A percentile compares a stretch with the other conserved stretches of the same genome.
phyloP scores from a whole-genome alignment of 2,888 invertebrate species.

The Brenthis daphne region DNA sequence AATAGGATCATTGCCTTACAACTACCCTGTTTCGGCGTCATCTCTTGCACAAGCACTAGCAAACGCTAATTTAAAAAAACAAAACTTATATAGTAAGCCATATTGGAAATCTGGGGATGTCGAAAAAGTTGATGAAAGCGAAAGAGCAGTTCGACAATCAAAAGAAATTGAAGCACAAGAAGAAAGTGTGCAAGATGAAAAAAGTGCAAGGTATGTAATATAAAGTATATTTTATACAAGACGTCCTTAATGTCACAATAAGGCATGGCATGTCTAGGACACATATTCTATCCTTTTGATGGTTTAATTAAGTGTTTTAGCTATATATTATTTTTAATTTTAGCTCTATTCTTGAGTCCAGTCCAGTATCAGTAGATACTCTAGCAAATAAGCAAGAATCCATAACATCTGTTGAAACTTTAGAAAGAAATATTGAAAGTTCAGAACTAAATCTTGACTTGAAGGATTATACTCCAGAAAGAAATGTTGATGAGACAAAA shows the following conservation, averaged over 20 bases:
- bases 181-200: too few relatives aligned
- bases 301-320: too few relatives aligned
- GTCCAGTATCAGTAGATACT: background rate
- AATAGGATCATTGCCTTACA: background rate
- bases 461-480: too few relatives aligned
- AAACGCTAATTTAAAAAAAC: conserved; percentile 4
- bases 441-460: too few relatives aligned
- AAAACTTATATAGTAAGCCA: conserved; percentile 2
- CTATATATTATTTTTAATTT: background rate
- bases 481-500: background rate
- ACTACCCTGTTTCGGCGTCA: background rate
- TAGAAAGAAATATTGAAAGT: background rate
- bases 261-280: too few relatives aligned
- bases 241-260: too few relatives aligned
- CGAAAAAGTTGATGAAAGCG: background rate
- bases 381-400: background rate
- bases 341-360: background rate
- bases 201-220: too few relatives aligned
- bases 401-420: conserved; percentile 1
- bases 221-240: too few relatives aligned
- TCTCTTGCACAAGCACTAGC: conserved; percentile 31
- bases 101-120: background rate
- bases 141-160: background rate
- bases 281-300: too few relatives aligned
- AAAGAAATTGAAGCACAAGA: too few relatives aligned